Percentiles rank a stretch among this genome's conserved stretches.
These are phyloP conservation scores for Embiotoca jacksoni DNA, from an alignment of 2,113 vertebrate species.

Conservation along the genomic window DNA sequence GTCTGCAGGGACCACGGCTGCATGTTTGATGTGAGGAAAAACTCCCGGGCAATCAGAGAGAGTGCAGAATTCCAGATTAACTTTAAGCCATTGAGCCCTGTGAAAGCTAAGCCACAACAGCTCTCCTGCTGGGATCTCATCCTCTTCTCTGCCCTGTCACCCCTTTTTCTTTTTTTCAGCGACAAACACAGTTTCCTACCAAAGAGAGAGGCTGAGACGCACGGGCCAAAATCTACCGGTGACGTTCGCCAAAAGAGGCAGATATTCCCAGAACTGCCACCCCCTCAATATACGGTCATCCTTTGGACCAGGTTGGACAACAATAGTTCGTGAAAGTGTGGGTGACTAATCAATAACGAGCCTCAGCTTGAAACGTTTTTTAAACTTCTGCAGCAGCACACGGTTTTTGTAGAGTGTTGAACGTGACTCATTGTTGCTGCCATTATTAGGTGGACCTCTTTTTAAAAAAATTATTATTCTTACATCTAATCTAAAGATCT, in stretches of 20 bases:
- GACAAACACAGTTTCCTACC: constrained; percentile 42
- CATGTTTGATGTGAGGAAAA: constrained; percentile 69
- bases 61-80: constrained; percentile 73
- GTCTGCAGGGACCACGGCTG: constrained; percentile 41
- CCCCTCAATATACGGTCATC: constrained; percentile 24
- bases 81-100: constrained; percentile 68
- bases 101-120: constrained; percentile 72
- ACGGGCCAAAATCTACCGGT: constrained; percentile 61
- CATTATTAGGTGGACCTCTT: too few relatives aligned
- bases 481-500: constrained; percentile 1
- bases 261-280: constrained; percentile 68
- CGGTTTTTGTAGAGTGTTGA: neutral
- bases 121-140: constrained; percentile 75
- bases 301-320: constrained; percentile 32
- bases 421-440: neutral
- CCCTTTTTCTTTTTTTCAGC: constrained; percentile 32
- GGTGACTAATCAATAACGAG: neutral
- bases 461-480: neutral
- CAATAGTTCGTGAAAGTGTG: neutral
- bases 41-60: constrained; percentile 54
- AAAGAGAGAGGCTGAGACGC: constrained; percentile 49
- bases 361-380: neutral
- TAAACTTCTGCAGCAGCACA: neutral
- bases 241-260: constrained; percentile 36
- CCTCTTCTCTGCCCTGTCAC: constrained; percentile 60